Evolutionary conservation across 2,113 vertebrate species (phyloP).

Genomic region (Jaculus jaculus): DNA sequence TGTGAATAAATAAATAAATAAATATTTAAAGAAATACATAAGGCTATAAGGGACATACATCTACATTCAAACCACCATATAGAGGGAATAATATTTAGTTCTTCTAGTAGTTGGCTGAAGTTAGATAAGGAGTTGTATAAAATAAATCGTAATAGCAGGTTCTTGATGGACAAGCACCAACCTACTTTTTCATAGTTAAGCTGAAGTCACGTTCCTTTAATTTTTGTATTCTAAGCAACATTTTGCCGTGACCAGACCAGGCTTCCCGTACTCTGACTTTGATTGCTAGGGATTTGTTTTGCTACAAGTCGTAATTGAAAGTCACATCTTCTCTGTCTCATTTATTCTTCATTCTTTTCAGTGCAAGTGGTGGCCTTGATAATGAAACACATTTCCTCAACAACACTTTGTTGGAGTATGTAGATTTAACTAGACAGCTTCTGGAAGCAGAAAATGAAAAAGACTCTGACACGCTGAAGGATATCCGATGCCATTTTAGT

Average conservation of each 20-base stretch:
- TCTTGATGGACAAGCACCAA: neutral
- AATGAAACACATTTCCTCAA: constrained; percentile 98
- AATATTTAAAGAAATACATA: no score
- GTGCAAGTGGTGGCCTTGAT: constrained; percentile 97
- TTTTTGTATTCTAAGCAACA: neutral
- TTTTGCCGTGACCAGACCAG: neutral
- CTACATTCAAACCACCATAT: no score
- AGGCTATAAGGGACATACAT: no score
- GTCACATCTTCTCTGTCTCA: neutral
- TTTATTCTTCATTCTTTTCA: constrained; percentile 77
- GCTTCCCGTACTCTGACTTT: neutral
- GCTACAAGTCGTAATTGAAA: neutral
- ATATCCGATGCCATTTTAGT: constrained; percentile 99
- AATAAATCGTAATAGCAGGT: neutral
- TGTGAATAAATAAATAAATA: no score
- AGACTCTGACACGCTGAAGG: constrained; percentile 97
- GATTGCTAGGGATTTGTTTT: neutral
- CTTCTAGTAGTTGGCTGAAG: neutral
- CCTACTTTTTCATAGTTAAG: neutral
- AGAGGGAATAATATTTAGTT: neutral
- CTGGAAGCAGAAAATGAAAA: constrained; percentile 99
- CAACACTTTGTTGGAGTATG: constrained; percentile 96
- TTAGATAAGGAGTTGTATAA: neutral
- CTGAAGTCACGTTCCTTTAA: neutral
- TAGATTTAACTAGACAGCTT: constrained; percentile 96